Evolutionary conservation across 35 echinoderm and acorn worm genomes (phyloP).

Genomic region (Diadema setosum): DNA sequence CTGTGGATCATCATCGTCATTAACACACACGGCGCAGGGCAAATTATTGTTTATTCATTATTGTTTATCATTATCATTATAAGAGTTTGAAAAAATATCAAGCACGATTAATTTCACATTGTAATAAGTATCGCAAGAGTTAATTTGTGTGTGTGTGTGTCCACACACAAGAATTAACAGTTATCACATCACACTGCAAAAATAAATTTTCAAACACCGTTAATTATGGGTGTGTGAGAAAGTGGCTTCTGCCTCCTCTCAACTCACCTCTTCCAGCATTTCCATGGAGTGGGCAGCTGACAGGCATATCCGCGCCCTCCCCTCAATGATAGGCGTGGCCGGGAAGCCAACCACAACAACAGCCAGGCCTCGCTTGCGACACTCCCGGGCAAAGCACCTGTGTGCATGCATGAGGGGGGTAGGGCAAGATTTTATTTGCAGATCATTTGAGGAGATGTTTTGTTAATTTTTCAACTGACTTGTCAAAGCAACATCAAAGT

Average conservation of each 20-base stretch:
- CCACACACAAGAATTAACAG: not conserved
- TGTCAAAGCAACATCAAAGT: too few species aligned
- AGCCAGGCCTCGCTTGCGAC: constrained; percentile 68
- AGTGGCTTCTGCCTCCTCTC: not conserved
- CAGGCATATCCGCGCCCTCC: constrained; percentile 81
- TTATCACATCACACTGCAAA: not conserved
- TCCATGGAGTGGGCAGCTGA: constrained; percentile 84
- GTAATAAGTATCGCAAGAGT: not conserved
- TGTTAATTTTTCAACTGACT: too few species aligned
- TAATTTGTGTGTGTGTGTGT: not conserved
- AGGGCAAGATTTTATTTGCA: too few species aligned
- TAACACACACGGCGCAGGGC: too few species aligned
- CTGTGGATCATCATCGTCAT: too few species aligned
- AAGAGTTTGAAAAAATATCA: not conserved
- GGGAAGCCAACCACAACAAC: constrained; percentile 92
- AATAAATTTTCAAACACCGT: not conserved
- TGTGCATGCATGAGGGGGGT: not conserved
- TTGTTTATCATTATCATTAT: too few species aligned
- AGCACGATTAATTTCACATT: not conserved
- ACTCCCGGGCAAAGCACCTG: constrained; percentile 58
- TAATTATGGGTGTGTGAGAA: not conserved
- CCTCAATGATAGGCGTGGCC: constrained; percentile 90
- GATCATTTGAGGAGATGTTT: too few species aligned
- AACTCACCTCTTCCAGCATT: constrained; percentile 84
- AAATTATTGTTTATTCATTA: too few species aligned